Base-by-base conservation (phyloP, 2,888 invertebrate genomes). In the Xestoiulus laeticollis region DNA sequence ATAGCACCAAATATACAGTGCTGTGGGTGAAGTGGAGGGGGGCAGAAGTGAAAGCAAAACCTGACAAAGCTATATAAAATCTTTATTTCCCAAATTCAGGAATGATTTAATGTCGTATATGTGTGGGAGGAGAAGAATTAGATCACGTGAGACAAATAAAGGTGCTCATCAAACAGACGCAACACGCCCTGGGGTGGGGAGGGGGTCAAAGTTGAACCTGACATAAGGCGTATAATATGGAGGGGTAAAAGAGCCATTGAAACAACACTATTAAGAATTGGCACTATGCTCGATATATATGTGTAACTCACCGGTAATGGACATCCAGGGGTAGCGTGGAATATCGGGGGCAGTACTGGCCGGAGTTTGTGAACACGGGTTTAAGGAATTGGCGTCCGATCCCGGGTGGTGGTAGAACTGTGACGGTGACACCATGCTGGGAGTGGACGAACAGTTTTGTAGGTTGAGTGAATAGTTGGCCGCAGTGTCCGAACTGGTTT, bases 271-370 rank as follows among this genome's bases (percentile, higher is more conserved):
- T n/a, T n/a, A n/a, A n/a, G n/a, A n/a, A n/a, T n/a, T n/a, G n/a
- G n/a, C n/a, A n/a, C n/a, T n/a, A n/a, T n/a, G n/a, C n/a, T n/a
- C n/a, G n/a, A n/a, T n/a, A 38, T 38, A 38, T 38, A 38, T 38
- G 48, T n/a, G 26, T 10, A 84, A 88, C 94, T 95, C 94, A 97
- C 97, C 97, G 94, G 97, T 97, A 93, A 97, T 96, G 91, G 97
- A 96, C 97, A 98, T 97, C 97, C 97, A 98, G 86, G 97, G 97
- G 93, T 98, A 97, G 92, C 97, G 95, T 88, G 97, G 97, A 92
- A 97, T 96, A 93, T 97, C 97, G 86, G 90, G 90, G 30, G 90
- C 89, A 16, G 89, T 89, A 88, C 96, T 96, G 89, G 96, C 95
- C 83, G 86, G 86, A 89, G 95, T 94, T 92, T 96, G 96, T 89